Conservation (phyloP, 2,888 invertebrate genomes). For the Campoplex nolae region DNA sequence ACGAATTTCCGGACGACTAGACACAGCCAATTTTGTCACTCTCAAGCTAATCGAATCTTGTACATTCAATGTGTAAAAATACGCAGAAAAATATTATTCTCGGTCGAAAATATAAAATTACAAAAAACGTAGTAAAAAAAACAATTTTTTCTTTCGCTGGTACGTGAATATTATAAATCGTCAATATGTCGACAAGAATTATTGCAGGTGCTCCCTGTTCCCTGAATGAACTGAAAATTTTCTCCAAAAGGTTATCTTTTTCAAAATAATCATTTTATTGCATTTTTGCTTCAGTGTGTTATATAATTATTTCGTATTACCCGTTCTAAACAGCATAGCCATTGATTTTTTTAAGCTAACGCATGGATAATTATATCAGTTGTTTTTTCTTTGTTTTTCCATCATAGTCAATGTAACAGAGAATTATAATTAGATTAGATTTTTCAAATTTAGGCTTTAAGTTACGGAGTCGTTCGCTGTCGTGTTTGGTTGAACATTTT, state of each 20-base stretch:
- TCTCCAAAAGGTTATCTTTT: background rate
- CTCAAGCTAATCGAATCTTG: too few relatives aligned
- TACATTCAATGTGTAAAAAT: too few relatives aligned
- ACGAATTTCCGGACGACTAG: too few relatives aligned
- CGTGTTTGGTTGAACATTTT: conserved; percentile 32
- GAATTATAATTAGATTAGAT: background rate
- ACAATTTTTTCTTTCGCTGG: too few relatives aligned
- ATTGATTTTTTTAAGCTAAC: background rate
- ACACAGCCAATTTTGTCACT: too few relatives aligned
- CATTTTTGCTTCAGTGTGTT: background rate
- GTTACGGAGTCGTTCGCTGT: conserved; percentile 59
- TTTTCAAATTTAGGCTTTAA: conserved; percentile 18
- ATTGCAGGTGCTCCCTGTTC: background rate
- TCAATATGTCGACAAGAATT: background rate
- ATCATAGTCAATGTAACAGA: background rate
- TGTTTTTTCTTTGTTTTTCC: conserved; percentile 2
- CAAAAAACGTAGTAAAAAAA: background rate
- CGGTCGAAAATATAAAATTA: background rate
- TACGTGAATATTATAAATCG: background rate
- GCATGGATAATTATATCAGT: background rate
- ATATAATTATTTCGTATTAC: background rate
- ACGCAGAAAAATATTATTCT: background rate
- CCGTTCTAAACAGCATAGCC: background rate
- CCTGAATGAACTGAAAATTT: background rate
- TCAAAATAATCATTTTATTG: conserved; percentile 62